These are phyloP conservation scores for Australoheros scitulus DNA, from an alignment of 2,113 vertebrate species.

Conservation along the genomic window DNA sequence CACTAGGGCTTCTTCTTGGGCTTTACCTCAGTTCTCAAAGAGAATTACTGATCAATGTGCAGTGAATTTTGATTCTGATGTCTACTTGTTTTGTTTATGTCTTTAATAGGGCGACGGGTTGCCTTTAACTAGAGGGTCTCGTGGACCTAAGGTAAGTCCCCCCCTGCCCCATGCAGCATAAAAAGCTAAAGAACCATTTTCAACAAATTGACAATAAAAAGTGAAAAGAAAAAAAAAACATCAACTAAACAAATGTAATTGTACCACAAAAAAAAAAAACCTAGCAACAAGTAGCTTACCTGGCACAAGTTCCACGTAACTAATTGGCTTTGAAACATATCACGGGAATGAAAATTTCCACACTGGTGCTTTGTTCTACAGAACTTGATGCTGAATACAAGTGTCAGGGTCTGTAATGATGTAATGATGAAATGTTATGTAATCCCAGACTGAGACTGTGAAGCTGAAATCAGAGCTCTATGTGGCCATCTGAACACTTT, in stretches of 20 bases:
- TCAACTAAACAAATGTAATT: background rate
- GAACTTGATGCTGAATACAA: background rate
- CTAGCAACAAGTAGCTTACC: background rate
- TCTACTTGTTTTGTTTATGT: constrained; percentile 35
- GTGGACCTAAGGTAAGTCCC: constrained; percentile 91
- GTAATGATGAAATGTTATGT: background rate
- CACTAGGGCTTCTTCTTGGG: background rate
- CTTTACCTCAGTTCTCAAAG: constrained; percentile 23
- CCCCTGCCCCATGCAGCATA: background rate
- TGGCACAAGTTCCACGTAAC: background rate
- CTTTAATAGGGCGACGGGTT: constrained; percentile 79
- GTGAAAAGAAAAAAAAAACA: background rate
- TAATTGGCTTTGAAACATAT: background rate
- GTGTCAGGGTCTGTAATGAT: constrained; percentile 1
- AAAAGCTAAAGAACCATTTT: too few species aligned
- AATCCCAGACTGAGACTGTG: background rate
- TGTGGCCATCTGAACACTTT: background rate
- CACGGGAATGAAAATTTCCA: background rate
- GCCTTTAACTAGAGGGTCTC: constrained; percentile 84
- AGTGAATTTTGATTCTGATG: constrained; percentile 18
- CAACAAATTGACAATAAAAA: background rate
- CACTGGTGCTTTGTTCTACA: background rate
- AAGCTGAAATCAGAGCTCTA: background rate
- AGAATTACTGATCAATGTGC: constrained; percentile 41
- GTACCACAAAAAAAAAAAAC: background rate